Evolutionary conservation across 1,140 invertebrate genomes (phyloP), one percentile per base, ranked within the genome.

Genomic region (Holcopasites calliopsidis): DNA sequence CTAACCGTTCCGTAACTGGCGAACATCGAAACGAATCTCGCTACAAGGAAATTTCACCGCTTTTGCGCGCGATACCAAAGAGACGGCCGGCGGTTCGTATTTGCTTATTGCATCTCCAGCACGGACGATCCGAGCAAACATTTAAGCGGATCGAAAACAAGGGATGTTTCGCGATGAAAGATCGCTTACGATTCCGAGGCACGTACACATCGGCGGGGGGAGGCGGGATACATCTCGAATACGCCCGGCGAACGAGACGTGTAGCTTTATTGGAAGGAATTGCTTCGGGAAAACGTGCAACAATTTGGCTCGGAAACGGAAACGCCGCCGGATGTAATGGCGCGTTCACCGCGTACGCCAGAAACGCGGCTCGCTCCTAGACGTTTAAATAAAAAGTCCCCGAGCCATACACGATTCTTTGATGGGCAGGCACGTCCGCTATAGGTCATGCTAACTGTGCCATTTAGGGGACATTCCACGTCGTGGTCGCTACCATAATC

Each of bases 1-100:
- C 52, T 60, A 47, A 71, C 69, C 38, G 42, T 38, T 18, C 23
- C 18, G 47, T 31, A 47, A 38, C 70, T 57, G 35, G 71, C 61
- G 74, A 76, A 76, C 69, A 80, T 80, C 79, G 77, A 69, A 80
- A 38, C 42, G 42, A 49, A 60, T 72, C 52, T 50, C 66, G 26
- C 28, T n/a, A n/a, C 38, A 13, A 4, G 33, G 16, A 31, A 28
- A 54, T 42, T 69, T 44, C n/a, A n/a, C n/a, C n/a, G n/a, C n/a
- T n/a, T n/a, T n/a, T n/a, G n/a, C 31, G 2, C 18, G 18, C n/a
- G 23, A 18, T 47, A 18, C 44, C 44, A 13, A 13, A 16, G 52
- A 31, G 31, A 54, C 28, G 11, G 26, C 31, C 23, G 23, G 7
- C 4, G 18, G 3, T 10, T 10, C 38, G 61, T 73, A 66, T 73